Base-by-base conservation (phyloP, 2,888 invertebrate species). In the Tachina fera region DNA sequence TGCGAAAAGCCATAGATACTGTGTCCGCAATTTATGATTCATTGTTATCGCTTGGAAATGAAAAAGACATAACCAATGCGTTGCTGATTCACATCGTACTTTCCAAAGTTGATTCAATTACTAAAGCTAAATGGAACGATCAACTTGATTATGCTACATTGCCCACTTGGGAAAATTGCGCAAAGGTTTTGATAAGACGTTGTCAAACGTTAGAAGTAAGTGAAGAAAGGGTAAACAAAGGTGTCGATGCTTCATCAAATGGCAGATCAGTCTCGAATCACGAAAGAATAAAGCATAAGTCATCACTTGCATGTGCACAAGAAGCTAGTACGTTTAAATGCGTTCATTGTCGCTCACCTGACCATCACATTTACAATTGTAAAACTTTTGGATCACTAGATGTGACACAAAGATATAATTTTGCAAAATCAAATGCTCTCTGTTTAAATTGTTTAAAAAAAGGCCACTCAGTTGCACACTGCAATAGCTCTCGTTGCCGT, bases 91-190 rank as follows among this genome's bases (percentile, higher is more conserved):
- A 78, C 14, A 19, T 67, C 0, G 67, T 67, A 4, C 11, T 56
- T 2, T 76, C 67, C 4, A 76, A 65, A 53, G 67, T 77, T 13
- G 77, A 77, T 67, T 39, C 49, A n/a, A 49, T 49, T 4, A 78
- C 83, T 4, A 67, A 14, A 3, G 84, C 86, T n/a, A 87, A 67
- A n/a, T 67, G 67, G 76, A 67, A 67, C 31, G 39, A 68, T 10
- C 67, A 68, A 31, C 51, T 68, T 39, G 51, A 51, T 39, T 68
- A 68, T 39, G 1, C 67, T 51, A 51, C 4, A 1, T 51, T 68
- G 31, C 67, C 51, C 11, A 68, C 67, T 39, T 51, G 67, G 67
- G 51, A 68, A 31, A 47, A 9, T 39, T 67, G 67, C 31, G 67
- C 67, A 49, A 67, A 67, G 1, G n/a, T 45, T 22, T 49, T 49